Conservation (phyloP, 1,140 invertebrate species). For the Heliconius hermathena region DNA sequence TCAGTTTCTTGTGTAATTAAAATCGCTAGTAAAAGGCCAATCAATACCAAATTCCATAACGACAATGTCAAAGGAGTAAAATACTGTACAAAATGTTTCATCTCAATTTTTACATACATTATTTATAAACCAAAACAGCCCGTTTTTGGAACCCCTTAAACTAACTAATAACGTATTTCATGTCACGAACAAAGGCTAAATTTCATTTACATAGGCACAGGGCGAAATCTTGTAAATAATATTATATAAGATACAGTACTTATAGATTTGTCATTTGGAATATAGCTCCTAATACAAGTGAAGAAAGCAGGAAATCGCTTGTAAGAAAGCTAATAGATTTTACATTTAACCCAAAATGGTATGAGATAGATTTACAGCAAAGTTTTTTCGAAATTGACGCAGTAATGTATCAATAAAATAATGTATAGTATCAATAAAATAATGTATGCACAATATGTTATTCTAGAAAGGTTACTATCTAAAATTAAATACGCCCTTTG, state of each 20-base stretch:
- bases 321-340: neutral
- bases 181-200: neutral
- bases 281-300: neutral
- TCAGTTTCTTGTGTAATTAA: no score
- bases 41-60: neutral
- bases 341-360: neutral
- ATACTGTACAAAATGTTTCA: neutral
- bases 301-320: neutral
- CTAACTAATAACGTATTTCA: no score
- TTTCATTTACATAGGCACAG: conserved; percentile 17
- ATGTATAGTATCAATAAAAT: neutral
- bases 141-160: neutral
- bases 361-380: neutral
- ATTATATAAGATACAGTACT: neutral
- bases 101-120: neutral
- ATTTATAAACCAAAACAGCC: neutral
- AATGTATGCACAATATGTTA: neutral
- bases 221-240: neutral
- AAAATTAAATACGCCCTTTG: no score
- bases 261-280: neutral
- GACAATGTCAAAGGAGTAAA: neutral
- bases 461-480: no score
- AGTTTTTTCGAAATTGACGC: no score
- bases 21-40: neutral
- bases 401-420: neutral